Evolutionary conservation across 2,888 invertebrate species (phyloP).

Genomic region (Acleris holmiana): DNA sequence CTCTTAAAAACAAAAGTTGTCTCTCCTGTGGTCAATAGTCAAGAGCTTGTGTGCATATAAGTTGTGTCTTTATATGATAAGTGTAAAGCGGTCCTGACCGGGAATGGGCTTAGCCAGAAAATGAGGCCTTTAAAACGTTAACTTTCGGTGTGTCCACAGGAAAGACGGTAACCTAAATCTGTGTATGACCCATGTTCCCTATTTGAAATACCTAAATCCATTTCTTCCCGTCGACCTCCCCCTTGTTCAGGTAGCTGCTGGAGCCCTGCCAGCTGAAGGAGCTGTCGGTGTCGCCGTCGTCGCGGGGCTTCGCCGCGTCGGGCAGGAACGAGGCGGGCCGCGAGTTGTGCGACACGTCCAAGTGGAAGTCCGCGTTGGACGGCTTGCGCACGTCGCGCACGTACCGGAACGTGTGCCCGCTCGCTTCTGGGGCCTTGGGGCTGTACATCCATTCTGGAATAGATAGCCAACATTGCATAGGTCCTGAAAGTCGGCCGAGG

Average conservation of each 20-base stretch:
- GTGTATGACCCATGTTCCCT: no score
- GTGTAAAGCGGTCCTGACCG: no score
- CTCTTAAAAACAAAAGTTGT: no score
- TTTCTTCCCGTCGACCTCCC: constrained; percentile 42
- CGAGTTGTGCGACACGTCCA: constrained; percentile 51
- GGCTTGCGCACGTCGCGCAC: constrained; percentile 74
- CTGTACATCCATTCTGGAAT: constrained; percentile 78
- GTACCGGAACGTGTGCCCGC: constrained; percentile 80
- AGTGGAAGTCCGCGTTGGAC: constrained; percentile 73
- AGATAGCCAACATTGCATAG: no score
- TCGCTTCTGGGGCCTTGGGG: constrained; percentile 57
- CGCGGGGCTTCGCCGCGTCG: constrained; percentile 50
- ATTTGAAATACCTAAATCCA: constrained; percentile 41
- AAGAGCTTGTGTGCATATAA: no score
- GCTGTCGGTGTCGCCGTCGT: constrained; percentile 76
- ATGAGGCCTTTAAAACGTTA: no score
- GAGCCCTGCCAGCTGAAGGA: constrained; percentile 79
- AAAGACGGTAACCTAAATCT: no score
- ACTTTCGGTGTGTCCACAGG: no score
- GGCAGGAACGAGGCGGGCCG: constrained; percentile 51
- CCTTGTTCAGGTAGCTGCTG: constrained; percentile 52
- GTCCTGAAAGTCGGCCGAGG: no score
- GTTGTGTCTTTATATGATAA: no score
- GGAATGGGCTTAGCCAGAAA: no score
- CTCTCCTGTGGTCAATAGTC: no score